These are phyloP conservation scores for Dicrostonyx torquatus DNA, from an alignment of 2,797 vertebrate genomes.

Conservation along the genomic window DNA sequence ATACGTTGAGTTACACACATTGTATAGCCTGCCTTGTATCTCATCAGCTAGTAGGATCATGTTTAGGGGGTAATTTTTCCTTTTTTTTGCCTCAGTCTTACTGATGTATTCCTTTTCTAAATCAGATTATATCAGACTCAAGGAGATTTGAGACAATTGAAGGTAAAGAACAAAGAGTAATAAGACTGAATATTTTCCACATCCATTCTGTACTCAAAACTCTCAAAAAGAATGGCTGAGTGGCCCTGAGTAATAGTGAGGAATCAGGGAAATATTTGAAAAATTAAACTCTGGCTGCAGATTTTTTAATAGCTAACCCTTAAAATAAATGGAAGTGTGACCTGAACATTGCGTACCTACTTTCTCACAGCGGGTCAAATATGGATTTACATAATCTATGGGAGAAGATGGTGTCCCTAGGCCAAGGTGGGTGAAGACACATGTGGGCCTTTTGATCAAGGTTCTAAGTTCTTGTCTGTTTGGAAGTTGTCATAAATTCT, in stretches of 20 bases:
- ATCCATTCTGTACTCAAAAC: background rate
- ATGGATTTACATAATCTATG: background rate
- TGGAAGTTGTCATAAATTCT: conserved; percentile 16
- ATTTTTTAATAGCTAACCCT: background rate
- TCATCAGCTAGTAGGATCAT: background rate
- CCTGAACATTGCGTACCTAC: background rate
- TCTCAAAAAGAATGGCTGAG: background rate
- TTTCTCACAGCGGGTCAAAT: background rate
- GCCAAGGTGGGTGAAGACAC: background rate
- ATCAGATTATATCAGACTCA: background rate
- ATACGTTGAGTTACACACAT: background rate
- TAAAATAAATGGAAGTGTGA: background rate
- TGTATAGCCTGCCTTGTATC: background rate
- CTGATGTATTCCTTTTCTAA: background rate
- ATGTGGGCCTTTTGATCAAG: background rate
- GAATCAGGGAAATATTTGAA: background rate
- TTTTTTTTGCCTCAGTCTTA: background rate
- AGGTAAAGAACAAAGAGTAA: conserved; percentile 44
- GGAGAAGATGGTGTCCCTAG: background rate
- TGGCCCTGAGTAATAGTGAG: background rate
- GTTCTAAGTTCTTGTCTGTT: background rate
- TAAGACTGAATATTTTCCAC: background rate
- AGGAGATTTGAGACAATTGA: background rate
- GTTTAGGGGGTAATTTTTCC: background rate
- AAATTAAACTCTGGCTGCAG: background rate